Percentiles rank a stretch among this genome's conserved stretches.
These are phyloP conservation scores for Hemibagrus wyckioides DNA, from an alignment of 2,113 vertebrate genomes.

Conservation along the genomic window DNA sequence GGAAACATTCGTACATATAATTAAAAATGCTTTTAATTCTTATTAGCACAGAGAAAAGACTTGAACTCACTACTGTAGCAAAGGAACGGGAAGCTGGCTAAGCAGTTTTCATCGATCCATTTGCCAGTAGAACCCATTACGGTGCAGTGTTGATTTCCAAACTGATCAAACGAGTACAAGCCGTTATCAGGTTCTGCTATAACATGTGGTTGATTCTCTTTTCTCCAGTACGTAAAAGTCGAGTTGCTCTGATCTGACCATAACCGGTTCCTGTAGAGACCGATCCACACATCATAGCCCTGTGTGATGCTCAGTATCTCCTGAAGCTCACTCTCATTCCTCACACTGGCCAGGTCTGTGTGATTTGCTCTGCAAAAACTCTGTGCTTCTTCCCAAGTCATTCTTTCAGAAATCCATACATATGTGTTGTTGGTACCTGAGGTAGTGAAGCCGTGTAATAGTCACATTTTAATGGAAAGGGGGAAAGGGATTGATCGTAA, in stretches of 20 bases:
- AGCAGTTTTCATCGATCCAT: conserved; percentile 41
- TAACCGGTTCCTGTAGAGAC: conserved; percentile 54
- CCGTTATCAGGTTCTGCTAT: conserved; percentile 35
- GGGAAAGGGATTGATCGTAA: neutral
- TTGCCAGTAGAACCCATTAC: conserved; percentile 9
- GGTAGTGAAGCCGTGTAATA: neutral
- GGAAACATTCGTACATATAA: neutral
- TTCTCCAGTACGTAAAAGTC: conserved; percentile 49
- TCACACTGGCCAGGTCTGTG: conserved; percentile 52
- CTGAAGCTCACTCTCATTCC: conserved; percentile 23
- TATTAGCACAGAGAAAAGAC: neutral
- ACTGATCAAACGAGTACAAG: neutral
- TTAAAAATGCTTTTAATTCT: neutral
- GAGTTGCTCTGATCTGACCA: conserved; percentile 51
- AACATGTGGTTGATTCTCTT: neutral
- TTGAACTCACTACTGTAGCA: conserved; percentile 40
- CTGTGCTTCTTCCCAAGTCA: conserved; percentile 6
- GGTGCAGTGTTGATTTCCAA: conserved; percentile 24
- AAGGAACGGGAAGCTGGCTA: conserved; percentile 31
- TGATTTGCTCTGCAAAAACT: conserved; percentile 24
- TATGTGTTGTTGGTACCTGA: conserved; percentile 28
- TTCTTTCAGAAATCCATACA: fast-evolving
- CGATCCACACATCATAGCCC: conserved; percentile 41
- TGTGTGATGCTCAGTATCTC: neutral
- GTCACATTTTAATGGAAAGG: neutral